phyloP scores from a whole-genome alignment of 2,113 vertebrate species.

The Catharus minimus region DNA sequence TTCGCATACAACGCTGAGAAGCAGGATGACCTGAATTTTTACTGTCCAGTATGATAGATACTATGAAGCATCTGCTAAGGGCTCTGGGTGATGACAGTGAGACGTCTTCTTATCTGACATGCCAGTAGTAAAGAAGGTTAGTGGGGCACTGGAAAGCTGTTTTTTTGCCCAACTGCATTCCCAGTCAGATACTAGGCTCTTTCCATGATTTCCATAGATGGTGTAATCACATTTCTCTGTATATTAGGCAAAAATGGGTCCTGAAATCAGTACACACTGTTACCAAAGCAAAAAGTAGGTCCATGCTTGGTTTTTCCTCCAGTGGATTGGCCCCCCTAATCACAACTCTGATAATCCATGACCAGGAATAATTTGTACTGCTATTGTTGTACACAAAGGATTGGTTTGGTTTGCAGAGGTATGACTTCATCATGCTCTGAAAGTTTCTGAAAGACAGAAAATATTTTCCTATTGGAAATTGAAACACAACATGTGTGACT shows the following conservation, averaged over 20 bases:
- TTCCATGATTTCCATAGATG: not conserved
- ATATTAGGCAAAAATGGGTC: not conserved
- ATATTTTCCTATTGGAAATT: not conserved
- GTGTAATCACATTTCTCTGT: fast-evolving
- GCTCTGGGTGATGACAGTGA: not conserved
- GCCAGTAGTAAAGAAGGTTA: not conserved
- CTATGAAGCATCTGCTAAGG: not conserved
- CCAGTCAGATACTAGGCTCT: not conserved
- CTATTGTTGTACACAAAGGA: not conserved
- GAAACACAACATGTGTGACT: not conserved
- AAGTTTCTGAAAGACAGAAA: not conserved
- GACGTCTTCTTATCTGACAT: not conserved
- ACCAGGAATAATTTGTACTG: not conserved
- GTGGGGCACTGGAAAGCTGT: not conserved
- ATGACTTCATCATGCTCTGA: not conserved
- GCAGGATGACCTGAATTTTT: not conserved
- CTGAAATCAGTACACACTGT: not conserved
- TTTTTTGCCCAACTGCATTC: not conserved
- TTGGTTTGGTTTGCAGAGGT: fast-evolving
- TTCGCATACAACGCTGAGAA: not conserved
- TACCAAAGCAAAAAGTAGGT: fast-evolving
- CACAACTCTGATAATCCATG: not conserved
- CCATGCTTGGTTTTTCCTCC: not conserved
- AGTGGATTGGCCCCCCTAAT: fast-evolving
- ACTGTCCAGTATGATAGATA: not conserved